Conservation (phyloP, 2,888 invertebrate genomes). For the Volucella zonaria region DNA sequence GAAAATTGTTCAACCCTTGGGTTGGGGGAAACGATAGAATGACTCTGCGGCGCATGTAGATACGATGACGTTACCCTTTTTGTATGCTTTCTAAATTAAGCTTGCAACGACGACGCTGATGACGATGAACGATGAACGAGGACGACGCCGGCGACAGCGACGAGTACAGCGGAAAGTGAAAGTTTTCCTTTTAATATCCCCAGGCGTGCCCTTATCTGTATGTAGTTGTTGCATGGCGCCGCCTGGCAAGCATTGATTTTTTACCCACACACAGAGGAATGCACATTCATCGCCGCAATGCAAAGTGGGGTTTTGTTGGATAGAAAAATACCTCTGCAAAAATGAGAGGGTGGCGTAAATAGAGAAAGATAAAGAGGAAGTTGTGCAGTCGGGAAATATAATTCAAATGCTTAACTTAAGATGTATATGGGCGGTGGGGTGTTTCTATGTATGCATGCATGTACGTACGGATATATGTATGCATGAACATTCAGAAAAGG, state of each 20-base stretch:
- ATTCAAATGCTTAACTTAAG: constrained; percentile 50
- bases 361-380: constrained; percentile 45
- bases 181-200: constrained; percentile 52
- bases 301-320: constrained; percentile 13
- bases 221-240: constrained; percentile 72
- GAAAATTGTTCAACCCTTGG: constrained; percentile 34
- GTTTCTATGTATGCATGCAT: constrained; percentile 5
- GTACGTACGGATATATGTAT: background rate
- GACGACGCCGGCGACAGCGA: constrained; percentile 22
- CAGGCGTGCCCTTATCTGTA: constrained; percentile 43
- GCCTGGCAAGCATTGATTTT: constrained; percentile 70
- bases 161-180: constrained; percentile 59
- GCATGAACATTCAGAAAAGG: background rate
- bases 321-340: constrained; percentile 29
- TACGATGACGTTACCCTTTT: constrained; percentile 71
- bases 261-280: constrained; percentile 66
- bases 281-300: constrained; percentile 57
- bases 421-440: background rate
- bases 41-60: constrained; percentile 71
- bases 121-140: background rate
- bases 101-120: constrained; percentile 61
- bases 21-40: constrained; percentile 25
- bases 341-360: constrained; percentile 10
- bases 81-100: constrained; percentile 69
- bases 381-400: constrained; percentile 61